Evolutionary conservation across 2,797 vertebrate genomes (phyloP), one percentile per base, ranked within the genome.

Genomic region (Sorex maritimensis): DNA sequence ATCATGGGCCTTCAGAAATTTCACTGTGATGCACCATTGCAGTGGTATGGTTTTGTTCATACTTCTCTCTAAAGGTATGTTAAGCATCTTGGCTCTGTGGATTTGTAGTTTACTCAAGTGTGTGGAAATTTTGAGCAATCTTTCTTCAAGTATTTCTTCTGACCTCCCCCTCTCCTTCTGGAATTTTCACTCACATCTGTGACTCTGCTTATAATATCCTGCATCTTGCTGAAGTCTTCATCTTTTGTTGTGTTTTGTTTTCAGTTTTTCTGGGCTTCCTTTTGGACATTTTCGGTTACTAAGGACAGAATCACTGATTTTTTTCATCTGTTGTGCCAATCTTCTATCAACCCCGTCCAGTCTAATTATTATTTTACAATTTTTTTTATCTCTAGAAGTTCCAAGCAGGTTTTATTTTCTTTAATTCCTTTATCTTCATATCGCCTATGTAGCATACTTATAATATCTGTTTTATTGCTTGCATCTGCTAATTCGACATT

Each of bases 21-120:
- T 91, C 6, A 46, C 12, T 67, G 19, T 44, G 44, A 69, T 69
- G 19, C 55, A 14, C 58, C 24, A 61, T 74, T 91, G 34, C 34
- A 34, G 34, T 34, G 52, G 19, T 83, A n/a, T 90, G 58, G 24
- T 74, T 73, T 82, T 69, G 61, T 88, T 21, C 24, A 10, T 69
- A 46, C 83, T 93, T 93, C 72, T 55, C 83, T 34, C 34, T 79
- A 30, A 24, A 19, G 44, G 26, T 84, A 78, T 30, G 68, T 65
- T 34, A 44, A 67, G 4, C 63, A 78, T 44, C 68, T 73, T 72
- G 17, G 49, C 58, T 55, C 52, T 61, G 58, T 61, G 58, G 58
- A 61, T 38, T 63, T 84, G 69, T 46, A 58, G 38, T 75, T 58
- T 58, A 77, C 49, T 78, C 23, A 71, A 49, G 85, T 78, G 61